Conservation (phyloP, 2,113 vertebrate genomes). For the Caranx ignobilis region DNA sequence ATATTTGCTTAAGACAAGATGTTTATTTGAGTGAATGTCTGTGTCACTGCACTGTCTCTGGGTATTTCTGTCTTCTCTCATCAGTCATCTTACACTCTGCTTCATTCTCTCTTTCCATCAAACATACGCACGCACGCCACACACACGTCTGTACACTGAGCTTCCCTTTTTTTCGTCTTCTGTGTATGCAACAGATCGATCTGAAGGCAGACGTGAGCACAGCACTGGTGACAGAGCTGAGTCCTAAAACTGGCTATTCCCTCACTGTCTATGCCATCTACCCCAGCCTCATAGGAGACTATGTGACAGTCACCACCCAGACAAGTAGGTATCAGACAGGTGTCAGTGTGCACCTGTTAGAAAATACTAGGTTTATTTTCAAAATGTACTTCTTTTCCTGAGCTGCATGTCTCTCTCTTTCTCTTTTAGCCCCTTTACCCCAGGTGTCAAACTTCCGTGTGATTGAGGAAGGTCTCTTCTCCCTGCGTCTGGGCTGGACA, state of each 20-base stretch:
- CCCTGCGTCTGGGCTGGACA: slow-evolving; percentile 90
- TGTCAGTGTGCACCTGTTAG: background rate
- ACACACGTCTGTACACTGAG: slow-evolving; percentile 1
- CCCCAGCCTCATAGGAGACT: slow-evolving; percentile 80
- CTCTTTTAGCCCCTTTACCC: slow-evolving; percentile 84
- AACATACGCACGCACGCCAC: background rate
- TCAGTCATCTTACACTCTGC: background rate
- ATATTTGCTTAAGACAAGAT: background rate
- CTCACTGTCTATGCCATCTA: slow-evolving; percentile 86
- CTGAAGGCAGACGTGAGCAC: slow-evolving; percentile 85
- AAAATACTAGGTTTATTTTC: background rate
- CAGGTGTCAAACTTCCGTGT: slow-evolving; percentile 90
- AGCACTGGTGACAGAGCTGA: slow-evolving; percentile 81
- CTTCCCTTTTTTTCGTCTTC: slow-evolving; percentile 2
- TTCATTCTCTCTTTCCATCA: background rate
- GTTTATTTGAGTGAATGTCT: background rate
- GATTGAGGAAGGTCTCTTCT: slow-evolving; percentile 89
- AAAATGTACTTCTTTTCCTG: background rate
- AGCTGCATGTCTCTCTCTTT: slow-evolving; percentile 1
- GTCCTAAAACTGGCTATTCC: slow-evolving; percentile 85
- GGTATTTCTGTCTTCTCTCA: background rate
- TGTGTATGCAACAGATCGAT: slow-evolving; percentile 79
- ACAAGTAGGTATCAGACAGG: slow-evolving; percentile 83
- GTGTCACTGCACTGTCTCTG: slow-evolving; percentile 8
- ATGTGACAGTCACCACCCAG: slow-evolving; percentile 75